Percentiles rank a stretch among this genome's conserved stretches.
phyloP scores from a whole-genome alignment of 2,888 invertebrate species.

The Aelia acuminata region DNA sequence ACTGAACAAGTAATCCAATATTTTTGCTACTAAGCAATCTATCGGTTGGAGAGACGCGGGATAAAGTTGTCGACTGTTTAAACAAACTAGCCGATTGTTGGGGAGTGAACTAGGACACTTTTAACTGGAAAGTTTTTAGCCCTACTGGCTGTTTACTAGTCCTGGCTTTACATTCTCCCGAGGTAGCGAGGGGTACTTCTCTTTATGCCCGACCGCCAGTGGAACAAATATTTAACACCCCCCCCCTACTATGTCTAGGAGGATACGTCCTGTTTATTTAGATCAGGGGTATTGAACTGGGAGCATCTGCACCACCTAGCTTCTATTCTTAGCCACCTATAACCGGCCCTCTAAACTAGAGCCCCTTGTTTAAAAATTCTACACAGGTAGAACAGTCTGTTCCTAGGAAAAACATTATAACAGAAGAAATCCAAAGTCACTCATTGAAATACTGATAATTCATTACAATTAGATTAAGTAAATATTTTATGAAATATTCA shows the following conservation, averaged over 20 bases:
- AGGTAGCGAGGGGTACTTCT: background rate
- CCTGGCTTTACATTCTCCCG: background rate
- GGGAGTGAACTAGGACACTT: background rate
- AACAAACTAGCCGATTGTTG: background rate
- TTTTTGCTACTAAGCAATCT: background rate
- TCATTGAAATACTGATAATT: too few relatives aligned
- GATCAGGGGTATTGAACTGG: slow-evolving; percentile 13
- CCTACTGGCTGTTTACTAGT: background rate
- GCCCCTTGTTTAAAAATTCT: background rate
- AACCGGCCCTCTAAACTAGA: background rate
- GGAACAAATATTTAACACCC: slow-evolving; percentile 8
- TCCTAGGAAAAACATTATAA: background rate
- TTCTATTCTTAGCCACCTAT: background rate
- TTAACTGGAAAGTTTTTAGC: background rate
- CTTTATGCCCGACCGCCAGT: background rate
- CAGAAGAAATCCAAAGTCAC: too few relatives aligned
- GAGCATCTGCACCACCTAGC: background rate
- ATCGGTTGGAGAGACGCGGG: background rate
- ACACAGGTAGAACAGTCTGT: background rate
- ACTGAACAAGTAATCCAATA: too few relatives aligned
- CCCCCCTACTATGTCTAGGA: background rate
- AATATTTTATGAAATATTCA: too few relatives aligned
- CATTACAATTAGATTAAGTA: too few relatives aligned
- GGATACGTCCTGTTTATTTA: background rate
- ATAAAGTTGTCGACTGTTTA: background rate